Percentiles rank a stretch among this genome's conserved stretches.
Evolutionary conservation across 1,140 invertebrate genomes (phyloP).

Genomic region (Grapholita molesta): DNA sequence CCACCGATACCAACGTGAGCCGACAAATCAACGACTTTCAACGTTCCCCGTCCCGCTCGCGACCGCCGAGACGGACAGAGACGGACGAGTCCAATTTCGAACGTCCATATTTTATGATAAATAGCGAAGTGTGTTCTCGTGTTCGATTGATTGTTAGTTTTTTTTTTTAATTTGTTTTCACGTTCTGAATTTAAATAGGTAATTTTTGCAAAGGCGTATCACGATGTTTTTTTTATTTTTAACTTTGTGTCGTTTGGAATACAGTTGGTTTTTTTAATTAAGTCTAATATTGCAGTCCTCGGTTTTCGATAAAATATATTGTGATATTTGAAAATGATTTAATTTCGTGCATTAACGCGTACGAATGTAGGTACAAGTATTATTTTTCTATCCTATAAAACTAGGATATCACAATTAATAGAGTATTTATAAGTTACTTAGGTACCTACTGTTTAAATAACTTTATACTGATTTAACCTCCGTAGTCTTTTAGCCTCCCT

Average conservation of each 20-base stretch:
- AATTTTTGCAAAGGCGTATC: constrained; percentile 8
- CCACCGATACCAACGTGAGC: constrained; percentile 52
- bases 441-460: no score
- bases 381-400: no score
- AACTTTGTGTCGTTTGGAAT: not conserved
- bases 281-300: no score
- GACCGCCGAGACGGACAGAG: constrained; percentile 30
- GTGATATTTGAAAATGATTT: constrained; percentile 40
- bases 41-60: constrained; percentile 44
- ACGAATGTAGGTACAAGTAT: no score
- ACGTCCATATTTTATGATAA: constrained; percentile 66
- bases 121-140: constrained; percentile 66
- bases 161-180: constrained; percentile 66
- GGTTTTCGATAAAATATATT: not conserved
- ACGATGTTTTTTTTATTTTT: not conserved
- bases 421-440: no score
- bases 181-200: constrained; percentile 8
- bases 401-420: no score
- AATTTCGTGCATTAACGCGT: no score
- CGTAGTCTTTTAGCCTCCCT: no score
- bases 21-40: constrained; percentile 64
- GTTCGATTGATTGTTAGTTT: constrained; percentile 66
- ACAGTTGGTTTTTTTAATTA: not conserved
- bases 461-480: no score
- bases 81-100: constrained; percentile 47